Base-by-base conservation (phyloP, 1,140 invertebrate genomes). In the Solen grandis region DNA sequence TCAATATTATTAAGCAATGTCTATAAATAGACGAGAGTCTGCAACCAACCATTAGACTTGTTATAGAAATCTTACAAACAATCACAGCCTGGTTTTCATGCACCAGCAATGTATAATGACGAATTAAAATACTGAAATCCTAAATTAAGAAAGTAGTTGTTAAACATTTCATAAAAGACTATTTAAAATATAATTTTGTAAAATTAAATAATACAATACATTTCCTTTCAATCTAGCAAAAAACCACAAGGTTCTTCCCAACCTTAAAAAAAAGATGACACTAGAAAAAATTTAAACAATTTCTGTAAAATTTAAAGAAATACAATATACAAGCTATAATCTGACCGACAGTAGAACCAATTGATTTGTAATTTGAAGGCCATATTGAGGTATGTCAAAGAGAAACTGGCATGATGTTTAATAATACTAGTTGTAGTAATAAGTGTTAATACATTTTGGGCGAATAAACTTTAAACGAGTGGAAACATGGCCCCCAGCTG, bases 221-320 rank as follows among this genome's bases (percentile, higher is more conserved):
- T n/a, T n/a, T n/a, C 91, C 91, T 85, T 93, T 93, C 41, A 93
- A 79, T 35, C 87, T 85, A 46, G 88, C 88, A 84, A 92, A 93
- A 85, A 93, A 92, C 85, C 88, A 87, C 8, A 93, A 86, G 93
- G 93, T 80, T 93, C 92, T 69, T 90, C 84, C n/a, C 10, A 93
- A 89, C 89, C 88, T 90, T 59, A 4, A 52, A 76, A 19, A 65
- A 74, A 55, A 52, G 52, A 52, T 33, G 27, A 54, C 57, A 63
- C 52, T 16, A 63, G 3, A 65, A 41, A 60, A 55, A 27, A 14
- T 5, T 14, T 55, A 16, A 60, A 3, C n/a, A 54, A 22, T 25
- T 25, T 4, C n/a, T 54, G 1, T 1, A 4, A 54, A 22, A 54
- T 25, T 4, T 25, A 19, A 1, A 14, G 46, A 52, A 13, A 52